Percentiles rank a stretch among this genome's conserved stretches.
Conservation (phyloP, 1,140 invertebrate species). For the Drosophila hydei region DNA sequence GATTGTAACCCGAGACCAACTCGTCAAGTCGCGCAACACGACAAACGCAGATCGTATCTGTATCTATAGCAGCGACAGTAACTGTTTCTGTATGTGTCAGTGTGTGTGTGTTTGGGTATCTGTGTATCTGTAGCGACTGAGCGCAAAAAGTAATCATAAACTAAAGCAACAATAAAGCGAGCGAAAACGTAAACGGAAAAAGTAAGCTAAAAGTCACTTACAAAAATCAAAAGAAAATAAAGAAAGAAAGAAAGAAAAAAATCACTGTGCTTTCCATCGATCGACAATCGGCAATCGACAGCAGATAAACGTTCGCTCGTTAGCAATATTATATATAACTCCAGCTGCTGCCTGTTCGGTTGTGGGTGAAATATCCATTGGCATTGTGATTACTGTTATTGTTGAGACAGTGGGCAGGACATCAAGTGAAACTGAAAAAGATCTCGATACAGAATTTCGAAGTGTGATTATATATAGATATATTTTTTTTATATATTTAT, state of each 20-base stretch:
- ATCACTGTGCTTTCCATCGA: slow-evolving; percentile 24
- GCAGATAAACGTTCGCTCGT: slow-evolving; percentile 35
- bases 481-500: too few species aligned
- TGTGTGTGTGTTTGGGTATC: slow-evolving; percentile 51
- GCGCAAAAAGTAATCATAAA: slow-evolving; percentile 71
- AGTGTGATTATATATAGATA: too few species aligned
- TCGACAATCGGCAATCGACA: slow-evolving; percentile 15
- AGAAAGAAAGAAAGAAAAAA: slow-evolving; percentile 12
- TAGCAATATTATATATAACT: slow-evolving; percentile 18
- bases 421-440: slow-evolving; percentile 25
- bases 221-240: slow-evolving; percentile 31
- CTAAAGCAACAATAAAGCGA: slow-evolving; percentile 59
- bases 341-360: slow-evolving; percentile 6
- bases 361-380: slow-evolving; percentile 18
- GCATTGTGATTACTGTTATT: slow-evolving; percentile 10
- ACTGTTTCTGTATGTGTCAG: slow-evolving; percentile 42
- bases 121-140: slow-evolving; percentile 59
- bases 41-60: slow-evolving; percentile 73
- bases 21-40: slow-evolving; percentile 43
- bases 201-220: slow-evolving; percentile 54
- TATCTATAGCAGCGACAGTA: slow-evolving; percentile 61
- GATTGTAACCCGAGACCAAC: slow-evolving; percentile 46
- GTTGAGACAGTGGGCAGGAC: slow-evolving; percentile 18
- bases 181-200: slow-evolving; percentile 61
- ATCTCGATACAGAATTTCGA: slow-evolving; percentile 4